Evolutionary conservation across 2,888 invertebrate genomes (phyloP).

Genomic region (Odontocolon sp.): DNA sequence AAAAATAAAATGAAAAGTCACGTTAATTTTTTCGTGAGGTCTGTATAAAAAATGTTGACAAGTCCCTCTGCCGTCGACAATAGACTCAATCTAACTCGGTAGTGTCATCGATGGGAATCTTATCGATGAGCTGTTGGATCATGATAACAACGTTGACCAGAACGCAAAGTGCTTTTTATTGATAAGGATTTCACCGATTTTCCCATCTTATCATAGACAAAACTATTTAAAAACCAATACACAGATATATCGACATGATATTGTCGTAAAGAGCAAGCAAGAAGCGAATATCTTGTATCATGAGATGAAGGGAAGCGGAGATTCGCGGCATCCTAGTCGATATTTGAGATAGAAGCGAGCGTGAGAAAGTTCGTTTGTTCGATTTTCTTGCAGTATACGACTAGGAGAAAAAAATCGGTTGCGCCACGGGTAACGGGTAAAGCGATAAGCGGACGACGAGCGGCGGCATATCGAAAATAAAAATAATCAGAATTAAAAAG

Average conservation of each 20-base stretch:
- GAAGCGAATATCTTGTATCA: too few relatives aligned
- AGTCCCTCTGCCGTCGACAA: slow-evolving; percentile 10
- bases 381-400: background rate
- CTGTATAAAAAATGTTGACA: background rate
- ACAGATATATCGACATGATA: background rate
- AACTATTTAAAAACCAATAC: background rate
- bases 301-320: too few relatives aligned
- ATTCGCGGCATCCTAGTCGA: too few relatives aligned
- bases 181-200: slow-evolving; percentile 18
- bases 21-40: background rate
- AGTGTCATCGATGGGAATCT: slow-evolving; percentile 31
- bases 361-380: background rate
- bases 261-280: too few relatives aligned
- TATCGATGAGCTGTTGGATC: slow-evolving; percentile 22
- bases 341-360: background rate
- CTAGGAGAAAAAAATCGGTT: background rate
- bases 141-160: slow-evolving; percentile 29
- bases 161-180: background rate
- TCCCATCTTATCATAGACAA: background rate
- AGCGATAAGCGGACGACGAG: too few relatives aligned
- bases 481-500: slow-evolving; percentile 12
- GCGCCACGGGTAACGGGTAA: background rate
- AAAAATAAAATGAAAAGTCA: background rate
- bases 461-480: background rate
- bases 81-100: slow-evolving; percentile 7